Base-by-base conservation (phyloP, 2,888 invertebrate species). In the Pterostichus madidus region DNA sequence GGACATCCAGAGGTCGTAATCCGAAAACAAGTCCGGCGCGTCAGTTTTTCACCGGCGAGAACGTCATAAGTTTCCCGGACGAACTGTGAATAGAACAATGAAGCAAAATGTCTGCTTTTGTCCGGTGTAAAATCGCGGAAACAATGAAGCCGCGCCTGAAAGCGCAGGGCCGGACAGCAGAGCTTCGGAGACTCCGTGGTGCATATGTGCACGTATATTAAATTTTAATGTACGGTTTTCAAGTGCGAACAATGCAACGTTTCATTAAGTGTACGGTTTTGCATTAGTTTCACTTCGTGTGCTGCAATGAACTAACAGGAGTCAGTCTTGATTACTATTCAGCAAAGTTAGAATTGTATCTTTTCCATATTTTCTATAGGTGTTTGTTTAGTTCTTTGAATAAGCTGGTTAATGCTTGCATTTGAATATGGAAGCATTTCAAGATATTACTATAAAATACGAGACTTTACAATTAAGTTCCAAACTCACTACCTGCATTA, bases 61-160 rank as follows among this genome's bases (percentile, higher is more conserved):
- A 76, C 79, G 79, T 79, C 79, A 79, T 79, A 79, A 79, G 79
- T 79, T 79, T 61, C 78, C 44, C 78, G 13, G 61, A 24, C 61
- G 61, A 68, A 59, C 64, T 64, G 61, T 32, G 44, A 46, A 46
- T 52, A 61, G 78, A 79, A 80, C 80, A 80, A 80, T 80, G 80
- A 80, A 68, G 80, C 68, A 80, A 80, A 49, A 80, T 80, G 80
- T 80, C 80, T 68, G 80, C 68, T 52, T 52, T 80, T 80, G 80
- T 80, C 80, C 80, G 52, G 68, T 53, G 68, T 76, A 59, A 80
- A 79, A 80, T 61, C 80, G 49, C 32, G 80, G 61, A 78, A 80
- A 80, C 80, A 80, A 80, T 79, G 44, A 24, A 68, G 53, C 49
- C 68, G 80, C 13, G 35, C 44, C 79, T 79, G 79, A 79, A 79